Evolutionary conservation across 2,113 vertebrate species (phyloP), one percentile per base, ranked within the genome.

Genomic region (Rhadina sibilatrix): DNA sequence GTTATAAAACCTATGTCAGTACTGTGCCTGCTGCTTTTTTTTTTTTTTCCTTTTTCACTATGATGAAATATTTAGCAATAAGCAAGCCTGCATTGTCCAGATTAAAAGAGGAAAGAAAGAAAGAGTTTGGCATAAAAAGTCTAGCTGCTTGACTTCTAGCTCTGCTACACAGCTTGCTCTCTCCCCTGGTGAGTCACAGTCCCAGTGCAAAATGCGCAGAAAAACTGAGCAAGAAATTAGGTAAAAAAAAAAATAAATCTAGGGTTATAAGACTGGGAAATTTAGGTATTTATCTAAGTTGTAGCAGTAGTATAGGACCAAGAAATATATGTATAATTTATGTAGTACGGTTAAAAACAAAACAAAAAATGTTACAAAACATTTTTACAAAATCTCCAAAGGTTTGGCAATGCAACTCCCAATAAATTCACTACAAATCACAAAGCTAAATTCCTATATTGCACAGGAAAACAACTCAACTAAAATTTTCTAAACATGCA

Each of bases 31-130:
- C 31, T 80, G 17, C 46, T 30, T 83, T 60, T 92, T 60, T 61
- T 66, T n/a, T 35, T 46, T 54, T 59, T n/a, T 20, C 21, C 17
- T 20, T 27, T 93, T 82, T 72, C 28, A 42, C 56, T 75, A 22
- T 89, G 83, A 94, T 93, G 76, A 95, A 94, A 95, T 92, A 86
- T 66, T 90, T 83, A 94, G 76, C 59, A 97, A 88, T 77, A 77
- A 66, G 52, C 64, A 78, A 70, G 63, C 54, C 47, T 44, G n/a
- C 4, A 2, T 81, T 74, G 20, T 50, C 77, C 60, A 50, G 61
- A 71, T 64, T 78, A 64, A 90, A 66, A 83, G 23, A 14, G 84
- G 18, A 38, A 85, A 76, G 65, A 69, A n/a, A 46, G 25, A 60
- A 23, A 47, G 56, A 59, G 25, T 54, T 89, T 92, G 76, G 60